These are phyloP conservation scores for Conchocele bisecta DNA, from an alignment of 2,888 invertebrate species.

Conservation along the genomic window DNA sequence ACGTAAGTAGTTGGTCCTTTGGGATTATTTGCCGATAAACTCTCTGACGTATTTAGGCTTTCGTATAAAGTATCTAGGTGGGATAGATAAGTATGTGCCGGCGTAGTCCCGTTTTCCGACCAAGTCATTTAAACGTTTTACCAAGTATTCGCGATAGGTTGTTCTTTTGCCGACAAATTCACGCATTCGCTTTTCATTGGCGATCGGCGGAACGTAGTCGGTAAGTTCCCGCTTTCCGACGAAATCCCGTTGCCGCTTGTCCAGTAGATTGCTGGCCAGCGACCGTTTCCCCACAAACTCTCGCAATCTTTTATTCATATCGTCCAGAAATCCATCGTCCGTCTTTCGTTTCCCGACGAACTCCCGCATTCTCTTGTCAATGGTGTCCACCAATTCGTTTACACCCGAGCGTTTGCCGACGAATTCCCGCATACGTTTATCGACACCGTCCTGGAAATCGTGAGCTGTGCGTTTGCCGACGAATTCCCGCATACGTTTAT, in stretches of 20 bases:
- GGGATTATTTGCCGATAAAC: slow-evolving; percentile 52
- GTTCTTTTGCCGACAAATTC: slow-evolving; percentile 11
- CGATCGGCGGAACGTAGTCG: too few species aligned
- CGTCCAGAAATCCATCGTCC: not conserved
- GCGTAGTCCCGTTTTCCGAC: slow-evolving; percentile 40
- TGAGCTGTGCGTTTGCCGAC: slow-evolving; percentile 35
- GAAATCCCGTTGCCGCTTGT: slow-evolving; percentile 52
- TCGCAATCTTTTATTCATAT: not conserved
- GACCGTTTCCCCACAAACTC: slow-evolving; percentile 47
- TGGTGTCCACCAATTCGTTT: not conserved
- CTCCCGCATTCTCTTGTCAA: slow-evolving; percentile 24
- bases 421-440: slow-evolving; percentile 28
- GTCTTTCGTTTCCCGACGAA: slow-evolving; percentile 27
- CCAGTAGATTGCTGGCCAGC: not conserved
- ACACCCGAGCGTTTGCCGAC: slow-evolving; percentile 3
- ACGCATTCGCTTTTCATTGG: slow-evolving; percentile 2
- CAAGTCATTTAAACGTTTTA: slow-evolving; percentile 52
- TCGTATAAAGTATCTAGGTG: slow-evolving; percentile 34
- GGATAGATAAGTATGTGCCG: slow-evolving; percentile 12
- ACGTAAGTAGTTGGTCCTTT: too few species aligned
- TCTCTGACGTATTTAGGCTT: slow-evolving; percentile 50
- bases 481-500: slow-evolving; percentile 53
- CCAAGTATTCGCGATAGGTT: too few species aligned
- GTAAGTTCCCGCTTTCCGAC: slow-evolving; percentile 43
- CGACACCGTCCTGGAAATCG: slow-evolving; percentile 11